Conservation (phyloP, 2,888 invertebrate species). For the Apamea crenata region DNA sequence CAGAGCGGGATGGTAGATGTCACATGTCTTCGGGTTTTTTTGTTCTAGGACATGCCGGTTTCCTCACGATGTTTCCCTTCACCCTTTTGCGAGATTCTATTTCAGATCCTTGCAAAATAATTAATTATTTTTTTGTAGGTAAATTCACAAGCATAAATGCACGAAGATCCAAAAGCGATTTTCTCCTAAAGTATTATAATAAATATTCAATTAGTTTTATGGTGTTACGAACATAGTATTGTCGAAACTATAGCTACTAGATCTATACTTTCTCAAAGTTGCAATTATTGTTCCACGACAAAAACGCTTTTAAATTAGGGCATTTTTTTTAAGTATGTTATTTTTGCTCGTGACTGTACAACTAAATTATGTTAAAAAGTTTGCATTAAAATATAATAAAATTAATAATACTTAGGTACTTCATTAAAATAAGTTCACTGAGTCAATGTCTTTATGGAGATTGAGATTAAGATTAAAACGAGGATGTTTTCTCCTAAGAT, state of each 20-base stretch:
- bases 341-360: not conserved
- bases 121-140: not conserved
- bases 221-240: not conserved
- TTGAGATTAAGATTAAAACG: slow-evolving; percentile 9
- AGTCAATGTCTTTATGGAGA: not conserved
- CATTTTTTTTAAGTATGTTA: too few relatives aligned
- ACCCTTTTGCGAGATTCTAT: not conserved
- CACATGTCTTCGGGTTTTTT: too few relatives aligned
- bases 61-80: too few relatives aligned
- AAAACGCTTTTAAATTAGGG: not conserved
- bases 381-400: not conserved
- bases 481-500: slow-evolving; percentile 26
- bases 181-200: not conserved
- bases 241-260: not conserved
- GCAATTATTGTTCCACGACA: not conserved
- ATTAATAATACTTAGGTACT: not conserved
- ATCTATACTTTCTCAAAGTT: not conserved
- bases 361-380: not conserved
- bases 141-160: not conserved
- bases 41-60: too few relatives aligned
- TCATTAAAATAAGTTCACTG: not conserved
- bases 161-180: not conserved
- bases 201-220: not conserved
- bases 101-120: not conserved
- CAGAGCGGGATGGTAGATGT: too few relatives aligned